Evolutionary conservation across 2,113 vertebrate species (phyloP).

Genomic region (Charina bottae): DNA sequence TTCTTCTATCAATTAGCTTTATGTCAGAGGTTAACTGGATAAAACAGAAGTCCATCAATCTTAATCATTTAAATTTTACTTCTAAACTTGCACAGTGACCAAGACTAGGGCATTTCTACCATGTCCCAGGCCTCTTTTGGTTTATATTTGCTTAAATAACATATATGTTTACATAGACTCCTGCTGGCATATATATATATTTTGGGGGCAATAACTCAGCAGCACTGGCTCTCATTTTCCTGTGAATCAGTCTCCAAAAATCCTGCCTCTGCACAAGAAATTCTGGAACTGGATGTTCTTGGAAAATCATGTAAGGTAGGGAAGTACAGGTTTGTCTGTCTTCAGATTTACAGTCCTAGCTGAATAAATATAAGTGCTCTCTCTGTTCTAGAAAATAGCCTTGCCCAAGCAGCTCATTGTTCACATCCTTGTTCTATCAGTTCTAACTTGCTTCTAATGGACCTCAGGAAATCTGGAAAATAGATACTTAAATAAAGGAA

Average conservation of each 20-base stretch:
- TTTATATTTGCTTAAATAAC: neutral
- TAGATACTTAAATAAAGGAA: neutral
- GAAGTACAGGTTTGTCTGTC: neutral
- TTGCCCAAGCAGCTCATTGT: neutral
- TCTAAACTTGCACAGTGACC: neutral
- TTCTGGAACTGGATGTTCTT: neutral
- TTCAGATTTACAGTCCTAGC: neutral
- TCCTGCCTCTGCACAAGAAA: neutral
- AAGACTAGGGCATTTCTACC: neutral
- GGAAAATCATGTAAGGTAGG: neutral
- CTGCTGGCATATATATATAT: neutral
- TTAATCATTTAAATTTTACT: neutral
- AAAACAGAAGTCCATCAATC: neutral
- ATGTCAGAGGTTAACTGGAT: neutral
- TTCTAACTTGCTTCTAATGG: neutral
- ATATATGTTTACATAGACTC: neutral
- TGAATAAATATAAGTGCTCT: neutral
- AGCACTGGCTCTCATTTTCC: neutral
- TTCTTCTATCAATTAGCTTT: neutral
- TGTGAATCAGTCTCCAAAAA: neutral
- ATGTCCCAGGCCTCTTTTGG: neutral
- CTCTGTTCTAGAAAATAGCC: neutral
- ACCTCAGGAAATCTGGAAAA: neutral
- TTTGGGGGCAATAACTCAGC: neutral
- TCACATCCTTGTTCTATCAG: neutral